Evolutionary conservation across 1,140 invertebrate genomes (phyloP), one percentile per base, ranked within the genome.

Genomic region (Berghia stephanieae): DNA sequence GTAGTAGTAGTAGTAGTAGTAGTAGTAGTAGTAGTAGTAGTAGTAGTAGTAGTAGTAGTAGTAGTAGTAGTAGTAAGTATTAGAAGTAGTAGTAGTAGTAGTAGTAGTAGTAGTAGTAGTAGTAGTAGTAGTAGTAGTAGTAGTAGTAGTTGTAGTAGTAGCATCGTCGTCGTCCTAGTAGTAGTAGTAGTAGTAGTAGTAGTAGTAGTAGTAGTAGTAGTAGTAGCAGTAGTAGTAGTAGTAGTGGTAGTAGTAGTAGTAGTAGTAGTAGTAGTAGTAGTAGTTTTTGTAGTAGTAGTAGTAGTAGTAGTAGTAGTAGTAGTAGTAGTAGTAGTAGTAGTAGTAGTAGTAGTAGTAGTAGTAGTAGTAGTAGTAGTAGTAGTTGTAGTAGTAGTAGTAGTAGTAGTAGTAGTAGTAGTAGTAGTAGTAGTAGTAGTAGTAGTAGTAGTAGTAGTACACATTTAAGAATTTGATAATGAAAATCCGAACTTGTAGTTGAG

Each of bases 241-340:
- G 60, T 63, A 63, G 60, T 63, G 27, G 60, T 63, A 63, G 60
- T 63, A 63, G 60, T 63, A 63, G 60, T 63, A 63, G 60, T 63
- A 63, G 60, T 31, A 63, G 60, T 31, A 63, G 60, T 63, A 63
- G 60, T 63, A 63, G 60, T 63, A 63, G 60, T 63, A 63, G 60
- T 63, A 63, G 60, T 63, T 16, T 13, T 63, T 16, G 60, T 63
- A 63, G 60, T 63, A 63, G 60, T 31, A 63, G 60, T 31, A 63
- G 60, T 31, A 63, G 16, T 31, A 63, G 60, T 31, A 63, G 60
- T 31, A 63, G 60, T 31, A 63, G 60, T 63, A 63, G 60, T 31
- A 63, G 60, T 63, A 63, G 60, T 63, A 63, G 60, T 63, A 63
- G 60, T 63, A 63, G 60, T 63, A 63, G 60, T 63, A 63, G 60